Evolutionary conservation across 2,888 invertebrate species (phyloP), one percentile per base, ranked within the genome.

Genomic region (Lucinisca nassula): DNA sequence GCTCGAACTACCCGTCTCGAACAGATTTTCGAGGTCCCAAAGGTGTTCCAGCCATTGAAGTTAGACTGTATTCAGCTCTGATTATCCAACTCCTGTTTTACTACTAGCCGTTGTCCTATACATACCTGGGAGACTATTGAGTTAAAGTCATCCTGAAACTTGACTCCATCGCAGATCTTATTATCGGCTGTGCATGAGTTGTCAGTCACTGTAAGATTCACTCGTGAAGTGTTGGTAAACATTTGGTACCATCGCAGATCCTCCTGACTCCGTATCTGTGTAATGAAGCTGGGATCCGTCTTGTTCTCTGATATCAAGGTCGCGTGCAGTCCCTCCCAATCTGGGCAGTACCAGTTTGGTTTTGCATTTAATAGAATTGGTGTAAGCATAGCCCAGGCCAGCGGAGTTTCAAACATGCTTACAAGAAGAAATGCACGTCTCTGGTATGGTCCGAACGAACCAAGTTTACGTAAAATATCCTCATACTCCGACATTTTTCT

Each of bases 321-420:
- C 40, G 75, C 51, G n/a, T 90, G 86, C 8, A 90, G 32, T n/a
- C 61, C 55, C 21, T 55, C 70, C 79, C 81, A 82, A 17, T 84
- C 90, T 51, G 85, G 81, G 82, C 95, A 95, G 21, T 77, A 84
- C 91, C 93, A 95, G 27, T 92, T 85, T 27, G 95, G 93, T 35
- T 87, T 92, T 40, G 92, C 93, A 73, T 93, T 92, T 0, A 94
- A 90, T 73, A 96, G 92, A 24, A 95, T 93, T 0, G 95, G 95
- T 30, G 95, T 90, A 40, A 96, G 86, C 95, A 96, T 95, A 12
- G 95, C 94, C 95, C 95, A 95, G 14, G 95, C 95, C 27, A 95
- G 92, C 0, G 96, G 95, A 0, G 95, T 94, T 84, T 96, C 96
- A 91, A 95, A 95, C 90, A 95, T 87, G 76, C 94, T 95, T 8